Conservation (phyloP, 2,888 invertebrate genomes). For the Lochmaea capreae region DNA sequence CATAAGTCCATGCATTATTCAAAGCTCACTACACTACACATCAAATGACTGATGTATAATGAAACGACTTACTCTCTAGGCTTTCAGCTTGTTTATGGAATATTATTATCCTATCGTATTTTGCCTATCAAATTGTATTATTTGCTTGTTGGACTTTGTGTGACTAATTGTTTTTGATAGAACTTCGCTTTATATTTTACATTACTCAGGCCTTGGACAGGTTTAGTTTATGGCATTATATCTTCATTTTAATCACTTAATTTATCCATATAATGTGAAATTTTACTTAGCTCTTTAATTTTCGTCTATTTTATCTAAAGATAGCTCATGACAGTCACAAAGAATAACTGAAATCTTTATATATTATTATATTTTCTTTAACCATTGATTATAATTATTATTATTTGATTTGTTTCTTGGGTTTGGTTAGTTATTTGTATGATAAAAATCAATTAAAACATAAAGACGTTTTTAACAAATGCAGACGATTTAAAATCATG, state of each 20-base stretch:
- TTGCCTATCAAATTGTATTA: constrained; percentile 34
- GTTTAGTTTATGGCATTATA: not conserved
- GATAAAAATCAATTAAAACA: too few species aligned
- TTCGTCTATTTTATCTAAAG: not conserved
- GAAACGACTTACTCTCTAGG: constrained; percentile 55
- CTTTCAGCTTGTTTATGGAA: constrained; percentile 42
- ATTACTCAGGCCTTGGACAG: not conserved
- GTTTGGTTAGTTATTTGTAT: too few species aligned
- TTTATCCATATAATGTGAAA: not conserved
- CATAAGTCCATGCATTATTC: constrained; percentile 58
- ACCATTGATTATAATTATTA: too few species aligned
- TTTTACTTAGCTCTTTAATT: not conserved
- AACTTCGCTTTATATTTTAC: constrained; percentile 6
- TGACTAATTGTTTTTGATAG: constrained; percentile 20
- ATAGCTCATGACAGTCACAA: too few species aligned
- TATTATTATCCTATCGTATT: constrained; percentile 27
- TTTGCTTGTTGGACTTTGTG: constrained; percentile 7
- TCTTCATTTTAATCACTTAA: not conserved
- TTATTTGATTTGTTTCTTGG: too few species aligned
- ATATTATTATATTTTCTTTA: too few species aligned
- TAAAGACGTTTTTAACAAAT: too few species aligned
- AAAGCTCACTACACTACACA: constrained; percentile 47
- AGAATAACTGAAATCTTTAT: too few species aligned
- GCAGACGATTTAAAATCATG: too few species aligned
- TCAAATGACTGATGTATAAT: constrained; percentile 59